Evolutionary conservation across 2,113 vertebrate species (phyloP), one percentile per base, ranked within the genome.

Genomic region (Ailurus styani): DNA sequence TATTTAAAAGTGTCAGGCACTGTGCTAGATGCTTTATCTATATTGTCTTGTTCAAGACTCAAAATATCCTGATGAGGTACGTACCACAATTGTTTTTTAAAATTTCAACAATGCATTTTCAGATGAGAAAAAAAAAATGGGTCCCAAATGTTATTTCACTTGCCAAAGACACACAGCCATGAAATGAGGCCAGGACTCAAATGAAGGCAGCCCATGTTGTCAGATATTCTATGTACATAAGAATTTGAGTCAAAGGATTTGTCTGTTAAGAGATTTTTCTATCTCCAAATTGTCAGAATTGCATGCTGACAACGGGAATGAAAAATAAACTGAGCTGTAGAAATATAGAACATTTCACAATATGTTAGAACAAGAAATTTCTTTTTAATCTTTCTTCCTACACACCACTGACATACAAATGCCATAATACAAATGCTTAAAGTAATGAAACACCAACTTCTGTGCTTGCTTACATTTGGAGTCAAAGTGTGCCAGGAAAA

Each of bases 301-400:
- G 8, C 93, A 93, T 66, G 82, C 91, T 97, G 96, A 93, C 89
- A 87, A 90, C 72, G 73, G 62, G 75, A 88, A 97, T 88, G 50
- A 93, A 98, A 98, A 97, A 95, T 97, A 98, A 98, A 97, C 89
- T 17, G 64, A 31, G 18, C 34, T 66, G 75, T 54, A 90, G 85
- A 87, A 96, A 84, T 93, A 83, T 20, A 52, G 78, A 96, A 91
- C 93, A 87, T 97, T 95, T 96, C 47, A 86, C 96, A 96, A 97
- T 94, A 86, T 94, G 66, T 72, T 96, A 87, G 79, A 96, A 95
- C 60, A 90, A 93, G 87, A 95, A 96, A 91, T 96, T 97, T 95
- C 79, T 94, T 97, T 96, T 96, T 86, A 97, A 70, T 90, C 66
- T 91, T 95, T 97, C 60, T 90, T n/a, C n/a, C 73, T 83, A 75